phyloP scores from a whole-genome alignment of 2,888 invertebrate genomes.

The Plebejus melissa region DNA sequence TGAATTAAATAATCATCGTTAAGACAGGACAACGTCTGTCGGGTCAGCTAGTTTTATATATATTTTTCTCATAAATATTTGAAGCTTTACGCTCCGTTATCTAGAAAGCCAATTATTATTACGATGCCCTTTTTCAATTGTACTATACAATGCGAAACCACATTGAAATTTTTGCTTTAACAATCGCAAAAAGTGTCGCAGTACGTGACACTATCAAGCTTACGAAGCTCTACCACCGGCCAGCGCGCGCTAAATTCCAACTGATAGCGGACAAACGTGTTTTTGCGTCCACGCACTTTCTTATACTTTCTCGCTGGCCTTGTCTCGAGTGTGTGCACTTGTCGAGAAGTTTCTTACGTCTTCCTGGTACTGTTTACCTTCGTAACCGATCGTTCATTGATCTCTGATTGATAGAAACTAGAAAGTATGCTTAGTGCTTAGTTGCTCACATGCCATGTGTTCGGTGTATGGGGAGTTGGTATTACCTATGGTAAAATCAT shows the following conservation, averaged over 20 bases:
- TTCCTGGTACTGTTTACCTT: constrained; percentile 22
- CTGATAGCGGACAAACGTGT: constrained; percentile 47
- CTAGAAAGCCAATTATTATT: not conserved
- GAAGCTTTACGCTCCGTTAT: not conserved
- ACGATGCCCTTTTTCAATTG: not conserved
- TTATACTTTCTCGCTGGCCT: constrained; percentile 61
- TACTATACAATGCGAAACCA: not conserved
- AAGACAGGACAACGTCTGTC: too few relatives aligned
- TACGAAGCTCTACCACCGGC: not conserved
- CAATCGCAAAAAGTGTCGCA: not conserved
- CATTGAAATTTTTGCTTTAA: not conserved
- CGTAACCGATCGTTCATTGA: constrained; percentile 17
- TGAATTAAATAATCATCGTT: too few relatives aligned
- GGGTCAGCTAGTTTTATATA: too few relatives aligned
- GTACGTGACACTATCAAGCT: constrained; percentile 17
- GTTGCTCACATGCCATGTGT: not conserved
- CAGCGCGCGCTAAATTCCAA: constrained; percentile 52
- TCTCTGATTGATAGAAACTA: constrained; percentile 11
- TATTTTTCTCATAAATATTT: too few relatives aligned
- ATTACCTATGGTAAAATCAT: not conserved
- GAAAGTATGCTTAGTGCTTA: not conserved
- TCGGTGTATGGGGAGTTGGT: not conserved
- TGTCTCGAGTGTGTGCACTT: constrained; percentile 30
- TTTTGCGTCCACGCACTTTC: constrained; percentile 69
- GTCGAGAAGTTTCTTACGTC: constrained; percentile 23